These are phyloP conservation scores for Epicauta chinensis DNA, from an alignment of 1,140 invertebrate genomes.

Conservation along the genomic window DNA sequence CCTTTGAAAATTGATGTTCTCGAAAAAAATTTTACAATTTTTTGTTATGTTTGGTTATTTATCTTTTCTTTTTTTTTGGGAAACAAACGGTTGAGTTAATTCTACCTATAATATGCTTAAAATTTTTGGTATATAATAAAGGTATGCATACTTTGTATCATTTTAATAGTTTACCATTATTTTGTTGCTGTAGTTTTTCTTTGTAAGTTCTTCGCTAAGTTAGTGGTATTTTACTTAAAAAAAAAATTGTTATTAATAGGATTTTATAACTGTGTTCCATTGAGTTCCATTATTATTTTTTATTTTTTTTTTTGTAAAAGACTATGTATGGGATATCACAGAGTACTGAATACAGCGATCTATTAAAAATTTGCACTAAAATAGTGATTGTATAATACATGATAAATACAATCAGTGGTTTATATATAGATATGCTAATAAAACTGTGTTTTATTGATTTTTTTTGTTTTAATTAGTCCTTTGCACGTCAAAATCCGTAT, in stretches of 20 bases:
- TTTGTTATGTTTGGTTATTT: too few relatives aligned
- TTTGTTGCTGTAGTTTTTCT: too few relatives aligned
- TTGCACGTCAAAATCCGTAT: too few relatives aligned
- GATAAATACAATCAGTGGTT: constrained; percentile 21
- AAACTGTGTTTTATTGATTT: constrained; percentile 19
- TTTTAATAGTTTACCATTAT: too few relatives aligned
- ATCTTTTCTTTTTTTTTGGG: too few relatives aligned
- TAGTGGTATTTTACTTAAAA: neutral
- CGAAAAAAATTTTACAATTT: too few relatives aligned
- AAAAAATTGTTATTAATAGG: neutral
- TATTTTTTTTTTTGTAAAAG: constrained; percentile 1
- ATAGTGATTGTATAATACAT: constrained; percentile 22
- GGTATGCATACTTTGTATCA: too few relatives aligned
- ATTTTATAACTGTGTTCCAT: constrained; percentile 3
- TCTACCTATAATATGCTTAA: too few relatives aligned
- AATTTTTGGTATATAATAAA: too few relatives aligned
- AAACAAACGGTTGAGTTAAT: too few relatives aligned
- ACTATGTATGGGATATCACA: constrained; percentile 23
- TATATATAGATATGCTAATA: constrained; percentile 23
- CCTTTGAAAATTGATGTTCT: too few relatives aligned
- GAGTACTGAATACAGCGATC: constrained; percentile 20
- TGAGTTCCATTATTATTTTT: constrained; percentile 9
- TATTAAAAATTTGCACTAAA: constrained; percentile 22
- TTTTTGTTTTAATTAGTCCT: neutral
- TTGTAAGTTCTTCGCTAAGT: too few relatives aligned